A percentile compares a stretch with the other conserved stretches of the same genome.
These are phyloP conservation scores for Panagrolaimus sp. DNA, from an alignment of 1,140 invertebrate genomes.

Conservation along the genomic window DNA sequence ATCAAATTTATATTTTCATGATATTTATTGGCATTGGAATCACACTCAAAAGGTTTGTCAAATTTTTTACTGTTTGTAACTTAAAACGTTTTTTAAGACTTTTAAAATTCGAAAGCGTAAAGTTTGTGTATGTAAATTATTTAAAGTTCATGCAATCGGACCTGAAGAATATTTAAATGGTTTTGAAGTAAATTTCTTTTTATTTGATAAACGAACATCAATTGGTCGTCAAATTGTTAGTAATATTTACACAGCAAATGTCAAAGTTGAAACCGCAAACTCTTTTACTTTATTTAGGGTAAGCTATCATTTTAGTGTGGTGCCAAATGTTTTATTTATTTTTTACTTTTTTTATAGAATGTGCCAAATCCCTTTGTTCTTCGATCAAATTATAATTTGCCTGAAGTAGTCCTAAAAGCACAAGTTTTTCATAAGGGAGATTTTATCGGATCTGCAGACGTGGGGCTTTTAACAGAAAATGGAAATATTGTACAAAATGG, in stretches of 20 bases:
- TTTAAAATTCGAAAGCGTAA: conserved; percentile 10
- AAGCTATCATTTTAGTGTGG: neutral
- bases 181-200: neutral
- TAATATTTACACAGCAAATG: conserved; percentile 6
- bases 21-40: conserved; percentile 11
- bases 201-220: neutral
- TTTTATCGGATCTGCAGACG: neutral
- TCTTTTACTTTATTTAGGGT: conserved; percentile 2
- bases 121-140: neutral
- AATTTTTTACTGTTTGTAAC: neutral
- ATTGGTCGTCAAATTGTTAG: conserved; percentile 3
- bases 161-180: neutral
- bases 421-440: conserved; percentile 1
- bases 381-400: conserved; percentile 1
- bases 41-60: neutral
- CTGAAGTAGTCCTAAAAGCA: neutral
- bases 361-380: neutral
- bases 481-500: neutral
- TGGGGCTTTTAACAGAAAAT: neutral
- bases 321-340: neutral
- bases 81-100: too few species aligned
- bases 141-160: conserved; percentile 7
- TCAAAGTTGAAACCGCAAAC: conserved; percentile 1
- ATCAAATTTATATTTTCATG: neutral
- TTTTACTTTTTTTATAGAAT: neutral